Conservation (phyloP, 2,888 invertebrate species). For the Sinhomidia bicolor region DNA sequence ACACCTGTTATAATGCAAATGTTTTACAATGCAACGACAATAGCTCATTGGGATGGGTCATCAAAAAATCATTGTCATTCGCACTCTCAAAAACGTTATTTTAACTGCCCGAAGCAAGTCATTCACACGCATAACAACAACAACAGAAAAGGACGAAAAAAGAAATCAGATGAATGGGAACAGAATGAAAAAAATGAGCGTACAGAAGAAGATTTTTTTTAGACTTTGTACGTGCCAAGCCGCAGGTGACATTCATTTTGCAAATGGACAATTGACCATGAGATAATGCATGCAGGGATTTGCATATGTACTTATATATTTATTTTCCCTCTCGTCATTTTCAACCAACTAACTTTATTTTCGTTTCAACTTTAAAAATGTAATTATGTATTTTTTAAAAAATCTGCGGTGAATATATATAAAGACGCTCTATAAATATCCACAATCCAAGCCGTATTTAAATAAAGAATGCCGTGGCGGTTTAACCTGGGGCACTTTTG, state of each 20-base stretch:
- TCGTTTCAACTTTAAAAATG: constrained; percentile 31
- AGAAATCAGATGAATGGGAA: constrained; percentile 45
- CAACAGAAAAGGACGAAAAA: constrained; percentile 22
- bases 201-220: neutral
- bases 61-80: constrained; percentile 51
- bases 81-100: constrained; percentile 11
- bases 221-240: constrained; percentile 48
- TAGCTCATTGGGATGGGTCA: constrained; percentile 58
- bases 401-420: too few species aligned
- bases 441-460: too few species aligned
- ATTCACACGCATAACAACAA: neutral
- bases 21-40: constrained; percentile 12
- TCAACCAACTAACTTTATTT: neutral
- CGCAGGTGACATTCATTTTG: constrained; percentile 62
- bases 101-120: constrained; percentile 36
- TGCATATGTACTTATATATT: too few species aligned
- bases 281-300: too few species aligned
- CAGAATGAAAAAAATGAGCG: constrained; percentile 1
- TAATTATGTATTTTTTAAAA: constrained; percentile 33
- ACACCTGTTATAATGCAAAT: constrained; percentile 49
- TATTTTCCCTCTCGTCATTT: constrained; percentile 36
- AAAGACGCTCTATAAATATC: too few species aligned
- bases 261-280: constrained; percentile 54
- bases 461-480: constrained; percentile 9
- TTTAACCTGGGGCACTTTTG: constrained; percentile 36